phyloP scores from a whole-genome alignment of 92 coral and sea anemone species.

The Bergia puertoricense region DNA sequence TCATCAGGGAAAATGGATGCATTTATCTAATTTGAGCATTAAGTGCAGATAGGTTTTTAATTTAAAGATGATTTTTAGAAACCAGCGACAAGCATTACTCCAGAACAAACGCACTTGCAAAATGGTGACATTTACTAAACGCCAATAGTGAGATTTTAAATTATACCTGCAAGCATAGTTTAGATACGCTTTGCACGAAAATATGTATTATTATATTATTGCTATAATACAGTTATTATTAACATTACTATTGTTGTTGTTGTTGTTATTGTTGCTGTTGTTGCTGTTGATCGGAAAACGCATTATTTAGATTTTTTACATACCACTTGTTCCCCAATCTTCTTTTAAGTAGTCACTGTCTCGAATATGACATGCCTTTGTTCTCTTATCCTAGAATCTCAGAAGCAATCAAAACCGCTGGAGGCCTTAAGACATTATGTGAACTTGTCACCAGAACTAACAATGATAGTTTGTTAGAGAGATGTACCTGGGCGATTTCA shows the following conservation, averaged over 20 bases:
- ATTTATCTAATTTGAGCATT: too few relatives aligned
- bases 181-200: too few relatives aligned
- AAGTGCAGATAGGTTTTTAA: too few relatives aligned
- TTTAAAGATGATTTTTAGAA: too few relatives aligned
- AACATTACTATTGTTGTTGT: background rate
- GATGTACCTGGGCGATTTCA: slow-evolving; percentile 80
- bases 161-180: too few relatives aligned
- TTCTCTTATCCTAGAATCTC: slow-evolving; percentile 64
- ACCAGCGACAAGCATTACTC: too few relatives aligned
- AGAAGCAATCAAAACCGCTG: slow-evolving; percentile 69
- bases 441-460: slow-evolving; percentile 58
- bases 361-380: background rate
- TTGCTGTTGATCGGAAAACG: background rate
- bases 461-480: slow-evolving; percentile 76
- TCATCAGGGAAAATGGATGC: too few relatives aligned
- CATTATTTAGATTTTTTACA: background rate
- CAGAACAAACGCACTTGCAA: too few relatives aligned
- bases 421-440: slow-evolving; percentile 79
- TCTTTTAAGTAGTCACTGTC: background rate
- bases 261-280: background rate
- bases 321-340: background rate
- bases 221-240: too few relatives aligned
- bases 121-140: too few relatives aligned
- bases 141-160: too few relatives aligned
- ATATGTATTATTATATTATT: too few relatives aligned